These are phyloP conservation scores for Meandrusa payeni DNA, from an alignment of 2,888 invertebrate species.

Conservation along the genomic window DNA sequence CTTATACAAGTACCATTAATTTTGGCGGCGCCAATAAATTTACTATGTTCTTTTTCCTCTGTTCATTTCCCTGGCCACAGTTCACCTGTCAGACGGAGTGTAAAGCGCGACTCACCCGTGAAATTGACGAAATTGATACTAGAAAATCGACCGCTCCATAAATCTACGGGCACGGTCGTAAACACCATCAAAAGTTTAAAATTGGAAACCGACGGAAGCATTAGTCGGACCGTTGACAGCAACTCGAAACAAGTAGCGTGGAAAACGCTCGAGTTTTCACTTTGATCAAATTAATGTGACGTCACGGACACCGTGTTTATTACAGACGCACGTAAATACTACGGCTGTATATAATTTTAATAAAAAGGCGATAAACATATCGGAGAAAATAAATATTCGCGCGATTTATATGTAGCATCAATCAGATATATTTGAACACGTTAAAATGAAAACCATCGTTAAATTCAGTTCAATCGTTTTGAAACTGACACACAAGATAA, in stretches of 20 bases:
- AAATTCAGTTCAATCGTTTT: not conserved
- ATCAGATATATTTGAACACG: not conserved
- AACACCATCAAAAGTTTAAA: constrained; percentile 74
- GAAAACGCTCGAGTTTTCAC: constrained; percentile 66
- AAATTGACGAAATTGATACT: constrained; percentile 36
- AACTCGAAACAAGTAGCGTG: constrained; percentile 64
- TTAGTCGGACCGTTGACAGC: constrained; percentile 73
- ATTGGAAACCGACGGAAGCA: constrained; percentile 73
- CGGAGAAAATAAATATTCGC: not conserved
- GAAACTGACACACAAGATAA: too few species aligned
- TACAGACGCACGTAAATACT: constrained; percentile 16
- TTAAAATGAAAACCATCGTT: not conserved
- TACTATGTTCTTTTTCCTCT: constrained; percentile 22
- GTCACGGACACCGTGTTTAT: constrained; percentile 55
- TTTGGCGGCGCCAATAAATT: too few species aligned
- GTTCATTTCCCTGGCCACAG: constrained; percentile 24
- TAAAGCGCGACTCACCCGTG: constrained; percentile 30
- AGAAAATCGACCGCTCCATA: constrained; percentile 51
- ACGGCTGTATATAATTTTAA: not conserved
- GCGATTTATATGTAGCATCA: constrained; percentile 2
- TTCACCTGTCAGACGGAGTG: constrained; percentile 22
- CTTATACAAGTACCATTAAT: too few species aligned
- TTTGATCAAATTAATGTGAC: constrained; percentile 74
- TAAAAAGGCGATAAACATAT: constrained; percentile 7
- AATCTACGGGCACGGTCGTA: constrained; percentile 49